A percentile compares a stretch with the other conserved stretches of the same genome.
Conservation (phyloP, 2,888 invertebrate species). For the Eueremaeus valkanovi region DNA sequence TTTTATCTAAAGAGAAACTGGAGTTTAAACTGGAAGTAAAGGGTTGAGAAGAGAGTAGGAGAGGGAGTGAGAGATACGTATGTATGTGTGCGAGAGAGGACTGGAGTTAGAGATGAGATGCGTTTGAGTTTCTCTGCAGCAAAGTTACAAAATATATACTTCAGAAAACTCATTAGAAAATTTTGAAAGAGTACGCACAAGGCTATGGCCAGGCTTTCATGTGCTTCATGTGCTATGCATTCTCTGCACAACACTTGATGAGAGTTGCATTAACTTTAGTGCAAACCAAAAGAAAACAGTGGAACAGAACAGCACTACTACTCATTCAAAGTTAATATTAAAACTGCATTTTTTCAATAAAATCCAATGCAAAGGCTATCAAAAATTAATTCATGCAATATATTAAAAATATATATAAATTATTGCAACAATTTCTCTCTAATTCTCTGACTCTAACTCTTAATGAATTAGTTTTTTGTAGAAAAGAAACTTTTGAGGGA, state of each 20-base stretch:
- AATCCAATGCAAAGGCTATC: not conserved
- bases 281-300: constrained; percentile 16
- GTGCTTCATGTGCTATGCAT: not conserved
- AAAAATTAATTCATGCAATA: constrained; percentile 28
- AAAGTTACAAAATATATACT: constrained; percentile 36
- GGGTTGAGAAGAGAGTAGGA: constrained; percentile 14
- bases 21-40: constrained; percentile 26
- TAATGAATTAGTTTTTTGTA: constrained; percentile 33
- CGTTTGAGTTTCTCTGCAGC: not conserved
- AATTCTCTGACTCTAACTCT: not conserved
- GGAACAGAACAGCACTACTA: not conserved
- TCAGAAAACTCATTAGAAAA: constrained; percentile 35
- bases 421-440: not conserved
- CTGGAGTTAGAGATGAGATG: not conserved
- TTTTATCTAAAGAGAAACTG: constrained; percentile 25
- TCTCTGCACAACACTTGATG: constrained; percentile 34
- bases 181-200: constrained; percentile 20
- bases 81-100: too few species aligned
- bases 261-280: constrained; percentile 37
- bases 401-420: constrained; percentile 6
- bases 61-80: not conserved
- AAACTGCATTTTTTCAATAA: constrained; percentile 25
- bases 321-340: constrained; percentile 35
- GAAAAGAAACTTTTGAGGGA: constrained; percentile 15
- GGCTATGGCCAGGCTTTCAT: not conserved